Conservation (phyloP, 2,797 vertebrate species). For the Phylloscopus collybita region DNA sequence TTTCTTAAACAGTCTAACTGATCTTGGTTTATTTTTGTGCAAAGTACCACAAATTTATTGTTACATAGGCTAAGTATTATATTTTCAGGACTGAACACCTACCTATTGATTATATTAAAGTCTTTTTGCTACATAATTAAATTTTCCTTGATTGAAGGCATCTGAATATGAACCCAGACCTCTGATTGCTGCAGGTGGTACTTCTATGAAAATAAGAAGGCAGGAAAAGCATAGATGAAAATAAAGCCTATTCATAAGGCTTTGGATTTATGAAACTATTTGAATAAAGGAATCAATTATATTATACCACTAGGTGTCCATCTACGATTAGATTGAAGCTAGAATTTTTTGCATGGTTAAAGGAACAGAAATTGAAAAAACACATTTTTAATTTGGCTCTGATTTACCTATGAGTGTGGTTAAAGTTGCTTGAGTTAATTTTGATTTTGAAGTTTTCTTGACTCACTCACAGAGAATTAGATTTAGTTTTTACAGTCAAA, state of each 20-base stretch:
- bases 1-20: background rate
- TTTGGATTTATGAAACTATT: background rate
- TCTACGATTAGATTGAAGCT: background rate
- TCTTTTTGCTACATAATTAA: background rate
- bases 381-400: background rate
- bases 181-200: background rate
- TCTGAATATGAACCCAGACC: background rate
- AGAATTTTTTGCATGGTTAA: background rate
- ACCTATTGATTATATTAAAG: background rate
- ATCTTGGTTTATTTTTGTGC: background rate
- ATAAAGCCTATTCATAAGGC: background rate
- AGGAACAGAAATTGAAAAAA: background rate
- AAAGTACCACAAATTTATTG: background rate
- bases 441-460: background rate
- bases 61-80: background rate
- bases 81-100: background rate
- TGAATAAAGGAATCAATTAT: background rate
- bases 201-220: background rate
- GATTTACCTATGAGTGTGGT: background rate
- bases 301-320: slow-evolving; percentile 31
- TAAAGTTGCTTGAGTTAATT: background rate
- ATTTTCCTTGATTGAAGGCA: background rate
- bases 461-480: background rate
- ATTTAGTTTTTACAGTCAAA: background rate
- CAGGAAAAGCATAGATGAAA: background rate